Evolutionary conservation across 30 jellyfish, hydroid and myxozoan genomes (phyloP).

Genomic region (Hydractinia echinata): DNA sequence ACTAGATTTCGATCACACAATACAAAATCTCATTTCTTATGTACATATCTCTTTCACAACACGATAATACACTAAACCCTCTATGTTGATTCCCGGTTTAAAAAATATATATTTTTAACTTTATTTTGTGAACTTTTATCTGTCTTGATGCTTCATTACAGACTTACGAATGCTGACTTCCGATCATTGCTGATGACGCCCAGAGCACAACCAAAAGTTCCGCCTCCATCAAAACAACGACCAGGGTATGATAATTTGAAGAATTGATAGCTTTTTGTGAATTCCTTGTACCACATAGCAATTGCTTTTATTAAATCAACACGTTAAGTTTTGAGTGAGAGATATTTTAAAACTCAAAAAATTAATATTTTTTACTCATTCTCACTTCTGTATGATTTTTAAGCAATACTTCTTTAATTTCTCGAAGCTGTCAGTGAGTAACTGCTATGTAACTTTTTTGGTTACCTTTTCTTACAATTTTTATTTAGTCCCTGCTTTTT

Average conservation of each 20-base stretch:
- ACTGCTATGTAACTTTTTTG: no score
- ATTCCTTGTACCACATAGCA: background rate
- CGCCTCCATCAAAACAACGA: conserved; percentile 92
- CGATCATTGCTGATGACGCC: conserved; percentile 97
- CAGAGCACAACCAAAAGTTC: conserved; percentile 73
- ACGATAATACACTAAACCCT: no score
- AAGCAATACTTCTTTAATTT: background rate
- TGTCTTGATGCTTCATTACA: background rate
- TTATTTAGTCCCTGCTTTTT: background rate
- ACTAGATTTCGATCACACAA: no score
- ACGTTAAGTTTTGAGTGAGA: background rate
- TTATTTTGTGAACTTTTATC: no score
- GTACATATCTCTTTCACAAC: no score
- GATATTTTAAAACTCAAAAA: background rate
- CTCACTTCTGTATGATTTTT: background rate
- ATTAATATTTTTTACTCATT: background rate
- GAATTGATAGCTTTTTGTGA: background rate
- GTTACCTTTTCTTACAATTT: background rate
- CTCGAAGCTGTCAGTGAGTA: background rate
- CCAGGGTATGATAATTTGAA: conserved; percentile 43
- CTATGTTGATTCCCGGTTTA: no score
- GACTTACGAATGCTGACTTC: conserved; percentile 91
- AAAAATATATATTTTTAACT: no score
- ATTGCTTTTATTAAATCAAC: background rate
- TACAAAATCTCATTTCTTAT: no score